Evolutionary conservation across 1,140 invertebrate species (phyloP).

Genomic region (Antheraea pernyi): DNA sequence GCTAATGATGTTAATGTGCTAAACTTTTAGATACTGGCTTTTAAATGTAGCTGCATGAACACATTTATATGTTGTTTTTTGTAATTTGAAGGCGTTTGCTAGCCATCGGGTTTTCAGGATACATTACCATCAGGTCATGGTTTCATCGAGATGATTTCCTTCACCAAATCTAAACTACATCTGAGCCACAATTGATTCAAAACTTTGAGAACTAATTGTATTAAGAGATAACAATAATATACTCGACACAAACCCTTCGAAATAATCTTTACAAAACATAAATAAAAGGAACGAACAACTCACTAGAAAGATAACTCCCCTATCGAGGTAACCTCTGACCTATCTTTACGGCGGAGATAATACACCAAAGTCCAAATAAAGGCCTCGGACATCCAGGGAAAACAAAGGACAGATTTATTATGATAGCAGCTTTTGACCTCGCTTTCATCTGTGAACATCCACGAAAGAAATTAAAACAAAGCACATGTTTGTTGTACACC

Average conservation of each 20-base stretch:
- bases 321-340: slow-evolving; percentile 18
- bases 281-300: slow-evolving; percentile 30
- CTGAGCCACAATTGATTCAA: too few species aligned
- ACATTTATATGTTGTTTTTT: too few species aligned
- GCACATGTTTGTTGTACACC: background rate
- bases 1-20: too few species aligned
- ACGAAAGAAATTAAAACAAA: background rate
- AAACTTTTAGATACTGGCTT: too few species aligned
- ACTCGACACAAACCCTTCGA: background rate
- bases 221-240: background rate
- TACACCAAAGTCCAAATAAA: slow-evolving; percentile 8
- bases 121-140: too few species aligned
- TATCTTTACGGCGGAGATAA: slow-evolving; percentile 20
- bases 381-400: slow-evolving; percentile 12
- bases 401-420: slow-evolving; percentile 15
- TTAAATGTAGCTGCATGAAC: too few species aligned
- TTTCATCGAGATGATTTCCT: too few species aligned
- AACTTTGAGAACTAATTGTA: background rate
- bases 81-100: too few species aligned
- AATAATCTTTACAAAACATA: slow-evolving; percentile 24
- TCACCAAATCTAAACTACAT: too few species aligned
- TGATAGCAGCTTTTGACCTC: slow-evolving; percentile 9
- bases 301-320: slow-evolving; percentile 26
- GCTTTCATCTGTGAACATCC: background rate
- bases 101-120: too few species aligned